Conservation (phyloP, 2,797 vertebrate species). For the Trichosurus vulpecula region DNA sequence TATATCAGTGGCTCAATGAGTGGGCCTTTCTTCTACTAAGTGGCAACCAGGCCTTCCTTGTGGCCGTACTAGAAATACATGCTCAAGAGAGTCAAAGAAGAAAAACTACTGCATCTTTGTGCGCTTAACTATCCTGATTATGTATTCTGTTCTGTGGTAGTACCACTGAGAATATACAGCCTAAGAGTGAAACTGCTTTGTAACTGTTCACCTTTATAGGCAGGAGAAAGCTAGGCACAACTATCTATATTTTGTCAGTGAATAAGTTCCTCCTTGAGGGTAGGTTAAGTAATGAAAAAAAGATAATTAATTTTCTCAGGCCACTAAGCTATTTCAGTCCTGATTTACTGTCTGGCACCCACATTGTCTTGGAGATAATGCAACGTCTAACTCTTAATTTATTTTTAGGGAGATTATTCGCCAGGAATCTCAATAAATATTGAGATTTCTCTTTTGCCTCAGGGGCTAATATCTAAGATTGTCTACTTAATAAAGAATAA, state of each 20-base stretch:
- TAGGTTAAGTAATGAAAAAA: not conserved
- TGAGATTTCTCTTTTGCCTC: not conserved
- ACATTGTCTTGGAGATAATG: constrained; percentile 15
- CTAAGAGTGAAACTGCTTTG: not conserved
- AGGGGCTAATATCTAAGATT: not conserved
- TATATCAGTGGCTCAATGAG: not conserved
- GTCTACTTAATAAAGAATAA: constrained; percentile 30
- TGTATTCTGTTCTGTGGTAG: not conserved
- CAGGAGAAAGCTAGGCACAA: not conserved
- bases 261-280: not conserved
- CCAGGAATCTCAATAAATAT: constrained; percentile 4
- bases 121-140: not conserved
- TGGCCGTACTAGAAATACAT: not conserved
- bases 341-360: not conserved
- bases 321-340: not conserved
- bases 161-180: not conserved
- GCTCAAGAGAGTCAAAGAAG: not conserved
- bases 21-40: not conserved
- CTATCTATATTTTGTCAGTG: not conserved
- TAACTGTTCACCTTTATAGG: not conserved
- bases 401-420: constrained; percentile 14
- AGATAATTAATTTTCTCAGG: not conserved
- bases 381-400: not conserved
- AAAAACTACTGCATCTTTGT: not conserved
- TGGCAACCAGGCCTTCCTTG: not conserved